phyloP scores from a whole-genome alignment of 2,113 vertebrate genomes.

The Progne subis region DNA sequence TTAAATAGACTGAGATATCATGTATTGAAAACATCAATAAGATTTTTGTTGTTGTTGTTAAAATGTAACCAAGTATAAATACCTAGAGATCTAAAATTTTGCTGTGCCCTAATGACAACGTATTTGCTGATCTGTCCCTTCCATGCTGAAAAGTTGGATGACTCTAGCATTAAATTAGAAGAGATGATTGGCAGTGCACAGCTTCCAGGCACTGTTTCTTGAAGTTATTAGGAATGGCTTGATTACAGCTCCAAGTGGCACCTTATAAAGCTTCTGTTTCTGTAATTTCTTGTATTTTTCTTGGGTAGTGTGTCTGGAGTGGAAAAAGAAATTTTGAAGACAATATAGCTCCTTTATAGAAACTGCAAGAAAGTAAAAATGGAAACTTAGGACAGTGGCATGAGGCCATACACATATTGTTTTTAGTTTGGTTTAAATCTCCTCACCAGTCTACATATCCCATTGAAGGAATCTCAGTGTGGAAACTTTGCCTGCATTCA shows the following conservation, averaged over 20 bases:
- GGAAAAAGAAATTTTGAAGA: neutral
- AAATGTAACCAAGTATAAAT: neutral
- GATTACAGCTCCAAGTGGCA: neutral
- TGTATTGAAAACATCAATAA: neutral
- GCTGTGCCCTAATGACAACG: neutral
- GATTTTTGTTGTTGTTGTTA: neutral
- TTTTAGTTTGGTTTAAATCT: conserved; percentile 11
- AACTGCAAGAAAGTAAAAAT: neutral
- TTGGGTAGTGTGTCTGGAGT: neutral
- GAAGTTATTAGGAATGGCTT: neutral
- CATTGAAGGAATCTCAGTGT: neutral
- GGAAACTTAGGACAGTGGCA: neutral
- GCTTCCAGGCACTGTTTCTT: neutral
- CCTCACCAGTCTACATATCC: neutral
- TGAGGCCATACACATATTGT: neutral
- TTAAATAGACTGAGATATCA: neutral
- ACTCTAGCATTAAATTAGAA: neutral
- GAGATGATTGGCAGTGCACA: neutral
- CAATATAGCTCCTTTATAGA: neutral
- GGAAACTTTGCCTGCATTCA: neutral
- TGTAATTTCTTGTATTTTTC: neutral
- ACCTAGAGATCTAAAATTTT: neutral
- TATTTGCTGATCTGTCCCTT: neutral
- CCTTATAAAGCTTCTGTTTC: neutral
- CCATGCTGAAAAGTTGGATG: neutral